Conservation (phyloP, 2,113 vertebrate species). For the Zosterops hypoxanthus region DNA sequence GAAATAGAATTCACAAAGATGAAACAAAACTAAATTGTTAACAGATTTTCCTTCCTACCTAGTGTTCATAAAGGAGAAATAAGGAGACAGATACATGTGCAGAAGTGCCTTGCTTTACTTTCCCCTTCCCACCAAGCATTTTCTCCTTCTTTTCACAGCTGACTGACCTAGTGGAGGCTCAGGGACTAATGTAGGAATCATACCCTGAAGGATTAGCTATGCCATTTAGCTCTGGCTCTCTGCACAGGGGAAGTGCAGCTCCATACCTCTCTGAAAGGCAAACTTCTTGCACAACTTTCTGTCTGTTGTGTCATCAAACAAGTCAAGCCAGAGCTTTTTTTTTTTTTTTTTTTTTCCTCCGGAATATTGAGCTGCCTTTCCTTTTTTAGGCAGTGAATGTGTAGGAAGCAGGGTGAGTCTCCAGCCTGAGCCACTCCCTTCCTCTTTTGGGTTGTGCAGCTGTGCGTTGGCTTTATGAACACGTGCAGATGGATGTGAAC, state of each 20-base stretch:
- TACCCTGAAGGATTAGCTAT: slow-evolving; percentile 4
- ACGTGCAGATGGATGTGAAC: slow-evolving; percentile 51
- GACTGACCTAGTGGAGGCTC: slow-evolving; percentile 42
- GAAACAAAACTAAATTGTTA: slow-evolving; percentile 41
- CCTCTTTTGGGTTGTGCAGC: slow-evolving; percentile 34
- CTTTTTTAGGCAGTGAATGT: slow-evolving; percentile 36
- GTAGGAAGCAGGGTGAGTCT: slow-evolving; percentile 4
- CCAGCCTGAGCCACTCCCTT: slow-evolving; percentile 32
- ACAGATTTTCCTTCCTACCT: slow-evolving; percentile 69
- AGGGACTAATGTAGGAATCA: neutral
- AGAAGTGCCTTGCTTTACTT: slow-evolving; percentile 17
- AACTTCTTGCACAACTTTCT: neutral
- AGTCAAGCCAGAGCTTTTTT: neutral
- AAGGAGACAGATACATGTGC: slow-evolving; percentile 9
- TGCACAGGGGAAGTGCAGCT: neutral
- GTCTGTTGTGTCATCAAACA: neutral
- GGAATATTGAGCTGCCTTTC: neutral
- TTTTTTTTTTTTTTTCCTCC: neutral
- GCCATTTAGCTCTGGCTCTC: neutral
- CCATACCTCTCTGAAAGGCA: neutral
- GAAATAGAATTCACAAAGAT: neutral
- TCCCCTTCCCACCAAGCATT: neutral
- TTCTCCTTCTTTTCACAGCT: slow-evolving; percentile 49
- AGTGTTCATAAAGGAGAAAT: neutral
- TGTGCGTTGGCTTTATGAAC: slow-evolving; percentile 40